These are phyloP conservation scores for Scelioninae gen. 1 DNA, from an alignment of 2,888 invertebrate species.

Conservation along the genomic window DNA sequence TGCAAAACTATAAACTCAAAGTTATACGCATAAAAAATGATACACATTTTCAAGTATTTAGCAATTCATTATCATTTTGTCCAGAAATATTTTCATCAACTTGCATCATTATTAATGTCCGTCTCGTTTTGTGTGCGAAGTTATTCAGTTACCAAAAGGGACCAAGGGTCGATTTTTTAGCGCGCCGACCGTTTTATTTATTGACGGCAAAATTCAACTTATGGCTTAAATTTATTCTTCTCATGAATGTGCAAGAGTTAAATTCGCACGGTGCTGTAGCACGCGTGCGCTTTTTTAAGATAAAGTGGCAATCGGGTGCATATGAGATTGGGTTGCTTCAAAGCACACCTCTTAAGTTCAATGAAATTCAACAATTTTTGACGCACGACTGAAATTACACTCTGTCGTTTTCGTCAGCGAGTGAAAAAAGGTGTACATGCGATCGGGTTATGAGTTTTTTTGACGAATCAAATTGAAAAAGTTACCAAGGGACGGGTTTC, in stretches of 20 bases:
- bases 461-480: conserved; percentile 41
- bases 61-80: conserved; percentile 5
- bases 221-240: conserved; percentile 60
- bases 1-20: no score
- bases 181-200: conserved; percentile 49
- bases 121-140: conserved; percentile 23
- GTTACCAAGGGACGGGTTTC: conserved; percentile 14
- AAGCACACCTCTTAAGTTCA: conserved; percentile 63
- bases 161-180: conserved; percentile 42
- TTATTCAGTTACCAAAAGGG: conserved; percentile 40
- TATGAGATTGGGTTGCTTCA: conserved; percentile 63
- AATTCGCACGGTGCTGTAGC: conserved; percentile 53
- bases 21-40: no score
- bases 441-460: conserved; percentile 49
- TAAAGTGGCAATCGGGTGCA: conserved; percentile 67
- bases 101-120: conserved; percentile 46
- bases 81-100: conserved; percentile 21
- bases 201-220: conserved; percentile 57
- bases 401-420: conserved; percentile 16
- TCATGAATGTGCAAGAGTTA: conserved; percentile 65
- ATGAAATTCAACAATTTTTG: conserved; percentile 54
- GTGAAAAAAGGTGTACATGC: conserved; percentile 31
- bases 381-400: conserved; percentile 39
- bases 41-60: conserved; percentile 3
- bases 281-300: conserved; percentile 62